Conservation (phyloP, 2,797 vertebrate genomes). For the Leuciscus waleckii region DNA sequence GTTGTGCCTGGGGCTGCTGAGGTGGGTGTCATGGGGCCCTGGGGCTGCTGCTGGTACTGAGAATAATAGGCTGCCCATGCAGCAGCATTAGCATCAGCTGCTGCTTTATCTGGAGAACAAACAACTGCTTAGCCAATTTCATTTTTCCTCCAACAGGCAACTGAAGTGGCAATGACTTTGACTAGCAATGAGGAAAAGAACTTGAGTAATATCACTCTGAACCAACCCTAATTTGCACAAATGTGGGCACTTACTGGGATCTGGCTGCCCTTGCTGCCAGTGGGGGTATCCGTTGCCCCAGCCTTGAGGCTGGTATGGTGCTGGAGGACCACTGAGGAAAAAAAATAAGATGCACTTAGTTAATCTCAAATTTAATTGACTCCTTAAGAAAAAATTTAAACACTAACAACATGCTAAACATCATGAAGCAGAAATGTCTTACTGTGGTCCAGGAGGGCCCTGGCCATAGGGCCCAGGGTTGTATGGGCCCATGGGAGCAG, state of each 20-base stretch:
- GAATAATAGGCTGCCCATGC: slow-evolving; percentile 99
- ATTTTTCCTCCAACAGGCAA: background rate
- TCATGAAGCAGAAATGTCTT: slow-evolving; percentile 68
- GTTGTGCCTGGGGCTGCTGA: slow-evolving; percentile 88
- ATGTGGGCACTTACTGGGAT: slow-evolving; percentile 86
- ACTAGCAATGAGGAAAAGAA: background rate
- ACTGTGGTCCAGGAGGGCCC: slow-evolving; percentile 97
- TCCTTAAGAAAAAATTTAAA: slow-evolving; percentile 6
- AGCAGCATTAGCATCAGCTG: slow-evolving; percentile 96
- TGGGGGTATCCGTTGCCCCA: slow-evolving; percentile 98
- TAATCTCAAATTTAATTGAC: background rate
- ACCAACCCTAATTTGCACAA: background rate
- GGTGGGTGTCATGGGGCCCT: slow-evolving; percentile 93
- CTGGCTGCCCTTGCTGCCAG: slow-evolving; percentile 97
- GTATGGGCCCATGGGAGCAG: slow-evolving; percentile 96
- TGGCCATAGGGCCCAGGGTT: slow-evolving; percentile 97
- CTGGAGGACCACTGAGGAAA: slow-evolving; percentile 89
- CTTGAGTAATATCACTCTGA: background rate
- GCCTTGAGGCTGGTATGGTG: slow-evolving; percentile 95
- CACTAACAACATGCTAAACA: background rate
- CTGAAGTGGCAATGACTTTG: background rate
- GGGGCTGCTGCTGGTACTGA: slow-evolving; percentile 97
- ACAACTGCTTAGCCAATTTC: slow-evolving; percentile 29
- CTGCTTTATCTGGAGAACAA: slow-evolving; percentile 89
- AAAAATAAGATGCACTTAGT: background rate